Evolutionary conservation across 2,888 invertebrate species (phyloP).

Genomic region (Hypolimnas misippus): DNA sequence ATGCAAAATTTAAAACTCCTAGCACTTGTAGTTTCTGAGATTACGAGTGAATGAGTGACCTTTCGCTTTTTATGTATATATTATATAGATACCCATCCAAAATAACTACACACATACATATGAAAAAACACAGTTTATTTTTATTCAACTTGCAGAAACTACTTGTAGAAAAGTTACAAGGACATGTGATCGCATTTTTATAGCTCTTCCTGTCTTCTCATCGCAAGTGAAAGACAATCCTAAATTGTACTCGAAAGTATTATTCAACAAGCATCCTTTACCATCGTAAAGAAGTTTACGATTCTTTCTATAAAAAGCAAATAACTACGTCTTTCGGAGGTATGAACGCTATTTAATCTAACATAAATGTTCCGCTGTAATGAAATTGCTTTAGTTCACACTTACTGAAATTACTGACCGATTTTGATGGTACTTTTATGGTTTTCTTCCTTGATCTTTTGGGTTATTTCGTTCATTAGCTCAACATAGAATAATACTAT

Average conservation of each 20-base stretch:
- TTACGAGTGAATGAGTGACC: too few relatives aligned
- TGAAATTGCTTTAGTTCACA: conserved; percentile 4
- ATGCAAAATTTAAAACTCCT: too few relatives aligned
- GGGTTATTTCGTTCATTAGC: too few relatives aligned
- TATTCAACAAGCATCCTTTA: conserved; percentile 30
- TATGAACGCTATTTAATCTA: conserved; percentile 12
- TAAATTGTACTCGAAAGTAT: conserved; percentile 9
- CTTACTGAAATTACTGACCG: not conserved
- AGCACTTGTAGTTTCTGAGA: too few relatives aligned
- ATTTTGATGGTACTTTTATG: conserved; percentile 5
- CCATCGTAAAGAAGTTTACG: conserved; percentile 27
- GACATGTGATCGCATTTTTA: too few relatives aligned
- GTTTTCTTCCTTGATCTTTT: not conserved
- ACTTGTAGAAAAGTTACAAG: too few relatives aligned
- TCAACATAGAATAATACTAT: too few relatives aligned
- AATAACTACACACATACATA: too few relatives aligned
- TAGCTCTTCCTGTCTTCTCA: not conserved
- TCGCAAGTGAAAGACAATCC: not conserved
- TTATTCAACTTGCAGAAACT: too few relatives aligned
- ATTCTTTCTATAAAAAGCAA: conserved; percentile 26
- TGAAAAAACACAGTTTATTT: too few relatives aligned
- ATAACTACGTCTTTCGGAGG: conserved; percentile 11
- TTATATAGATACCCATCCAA: too few relatives aligned
- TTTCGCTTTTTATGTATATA: too few relatives aligned
- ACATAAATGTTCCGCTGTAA: conserved; percentile 2